phyloP scores from a whole-genome alignment of 2,113 vertebrate genomes.

The Mesitornis unicolor region DNA sequence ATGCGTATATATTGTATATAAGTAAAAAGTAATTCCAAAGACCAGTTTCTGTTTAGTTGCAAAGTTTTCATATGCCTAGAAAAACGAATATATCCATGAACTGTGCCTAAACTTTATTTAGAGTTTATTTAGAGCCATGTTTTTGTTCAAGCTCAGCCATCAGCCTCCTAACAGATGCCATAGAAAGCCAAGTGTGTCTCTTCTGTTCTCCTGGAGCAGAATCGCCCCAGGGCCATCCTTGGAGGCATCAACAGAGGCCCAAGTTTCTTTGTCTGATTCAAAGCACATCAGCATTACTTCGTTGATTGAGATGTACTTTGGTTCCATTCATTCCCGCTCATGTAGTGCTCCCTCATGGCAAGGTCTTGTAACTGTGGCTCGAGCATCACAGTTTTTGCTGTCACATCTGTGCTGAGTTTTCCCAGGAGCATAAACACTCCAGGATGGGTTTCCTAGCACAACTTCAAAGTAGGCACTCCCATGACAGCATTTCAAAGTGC shows the following conservation, averaged over 20 bases:
- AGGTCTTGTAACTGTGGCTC: constrained; percentile 16
- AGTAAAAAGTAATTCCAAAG: constrained; percentile 2
- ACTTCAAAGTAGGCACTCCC: constrained; percentile 36
- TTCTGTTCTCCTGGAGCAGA: constrained; percentile 31
- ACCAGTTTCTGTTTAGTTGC: not conserved
- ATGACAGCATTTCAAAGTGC: constrained; percentile 28
- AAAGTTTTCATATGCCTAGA: not conserved
- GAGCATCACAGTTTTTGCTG: constrained; percentile 6
- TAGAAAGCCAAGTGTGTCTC: not conserved
- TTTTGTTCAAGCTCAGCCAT: constrained; percentile 13
- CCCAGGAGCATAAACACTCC: constrained; percentile 14
- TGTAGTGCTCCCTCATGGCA: constrained; percentile 28
- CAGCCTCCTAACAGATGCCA: not conserved
- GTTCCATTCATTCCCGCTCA: constrained; percentile 29
- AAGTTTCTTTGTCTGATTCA: constrained; percentile 33
- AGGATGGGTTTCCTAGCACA: constrained; percentile 9
- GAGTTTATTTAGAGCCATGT: not conserved
- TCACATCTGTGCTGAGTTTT: constrained; percentile 32
- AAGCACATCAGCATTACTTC: constrained; percentile 34
- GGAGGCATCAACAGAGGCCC: constrained; percentile 36
- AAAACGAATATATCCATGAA: not conserved
- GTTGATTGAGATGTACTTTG: constrained; percentile 45
- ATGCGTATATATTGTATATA: not conserved
- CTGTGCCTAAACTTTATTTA: constrained; percentile 5
- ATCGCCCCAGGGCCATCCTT: constrained; percentile 38